Conservation (phyloP, 2,113 vertebrate genomes). For the Catharus minimus region DNA sequence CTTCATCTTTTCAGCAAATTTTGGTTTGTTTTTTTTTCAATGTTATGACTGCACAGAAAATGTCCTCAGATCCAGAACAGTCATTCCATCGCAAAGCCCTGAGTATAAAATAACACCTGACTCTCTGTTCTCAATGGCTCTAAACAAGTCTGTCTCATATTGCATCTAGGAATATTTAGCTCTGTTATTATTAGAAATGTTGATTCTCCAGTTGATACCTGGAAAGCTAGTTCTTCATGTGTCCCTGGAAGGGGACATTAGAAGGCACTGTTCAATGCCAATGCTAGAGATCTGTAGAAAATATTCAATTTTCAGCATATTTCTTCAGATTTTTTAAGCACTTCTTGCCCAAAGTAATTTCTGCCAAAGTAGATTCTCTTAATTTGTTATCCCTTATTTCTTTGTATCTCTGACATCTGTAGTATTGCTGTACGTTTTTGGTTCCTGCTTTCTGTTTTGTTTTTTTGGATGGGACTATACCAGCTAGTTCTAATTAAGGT, state of each 20-base stretch:
- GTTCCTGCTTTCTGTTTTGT: background rate
- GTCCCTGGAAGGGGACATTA: background rate
- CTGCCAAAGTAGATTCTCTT: background rate
- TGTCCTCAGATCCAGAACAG: background rate
- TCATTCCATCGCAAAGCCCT: background rate
- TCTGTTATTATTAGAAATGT: background rate
- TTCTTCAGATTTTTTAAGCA: background rate
- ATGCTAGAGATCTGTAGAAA: background rate
- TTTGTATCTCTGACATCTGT: background rate
- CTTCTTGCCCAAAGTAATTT: background rate
- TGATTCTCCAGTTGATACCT: background rate
- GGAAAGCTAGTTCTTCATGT: background rate
- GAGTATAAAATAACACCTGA: background rate
- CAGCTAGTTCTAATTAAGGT: background rate
- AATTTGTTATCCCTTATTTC: background rate
- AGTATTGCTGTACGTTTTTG: background rate
- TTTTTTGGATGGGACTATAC: background rate
- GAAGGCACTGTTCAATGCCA: background rate
- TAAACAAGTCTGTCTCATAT: background rate
- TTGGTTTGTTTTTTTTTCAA: background rate
- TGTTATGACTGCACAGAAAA: background rate
- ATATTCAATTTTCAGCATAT: background rate
- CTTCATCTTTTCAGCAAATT: background rate
- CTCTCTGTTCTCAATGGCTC: background rate
- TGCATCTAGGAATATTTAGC: conserved; percentile 9